phyloP scores from a whole-genome alignment of 2,113 vertebrate genomes.

The Misgurnus anguillicaudatus region DNA sequence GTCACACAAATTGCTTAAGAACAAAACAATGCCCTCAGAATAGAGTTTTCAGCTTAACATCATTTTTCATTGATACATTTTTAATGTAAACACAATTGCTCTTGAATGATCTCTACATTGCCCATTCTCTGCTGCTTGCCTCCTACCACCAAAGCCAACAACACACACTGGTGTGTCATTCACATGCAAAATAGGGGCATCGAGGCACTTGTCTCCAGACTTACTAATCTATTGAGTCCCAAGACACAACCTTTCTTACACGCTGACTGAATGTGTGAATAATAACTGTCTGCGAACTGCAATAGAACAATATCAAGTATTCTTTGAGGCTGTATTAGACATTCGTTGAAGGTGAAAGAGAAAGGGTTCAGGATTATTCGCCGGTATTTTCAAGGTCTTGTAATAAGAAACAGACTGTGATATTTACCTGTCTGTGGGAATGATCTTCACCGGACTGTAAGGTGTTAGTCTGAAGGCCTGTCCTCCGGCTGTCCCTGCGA shows the following conservation, averaged over 20 bases:
- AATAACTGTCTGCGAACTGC: conserved; percentile 43
- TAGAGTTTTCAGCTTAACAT: background rate
- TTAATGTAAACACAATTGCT: conserved; percentile 34
- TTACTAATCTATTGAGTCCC: conserved; percentile 54
- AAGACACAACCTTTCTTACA: conserved; percentile 48
- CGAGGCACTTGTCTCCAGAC: conserved; percentile 53
- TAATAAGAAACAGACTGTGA: conserved; percentile 44
- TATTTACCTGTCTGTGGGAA: conserved; percentile 39
- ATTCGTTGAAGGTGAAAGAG: conserved; percentile 32
- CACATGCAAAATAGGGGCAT: conserved; percentile 58
- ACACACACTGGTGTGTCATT: conserved; percentile 48
- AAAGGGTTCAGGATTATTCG: background rate
- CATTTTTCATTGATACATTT: conserved; percentile 45
- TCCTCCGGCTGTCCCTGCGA: conserved; percentile 24
- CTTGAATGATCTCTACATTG: conserved; percentile 35
- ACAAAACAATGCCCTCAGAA: background rate
- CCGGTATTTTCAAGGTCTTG: conserved; percentile 44
- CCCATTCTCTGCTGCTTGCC: conserved; percentile 23
- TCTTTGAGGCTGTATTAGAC: conserved; percentile 34
- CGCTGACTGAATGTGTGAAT: conserved; percentile 46
- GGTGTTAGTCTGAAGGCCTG: conserved; percentile 24
- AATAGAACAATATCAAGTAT: conserved; percentile 46
- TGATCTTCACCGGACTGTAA: conserved; percentile 29
- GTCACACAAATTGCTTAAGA: no score
- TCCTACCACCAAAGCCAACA: conserved; percentile 30